These are phyloP conservation scores for Rosalia funebris DNA, from an alignment of 2,888 invertebrate species.

Conservation along the genomic window DNA sequence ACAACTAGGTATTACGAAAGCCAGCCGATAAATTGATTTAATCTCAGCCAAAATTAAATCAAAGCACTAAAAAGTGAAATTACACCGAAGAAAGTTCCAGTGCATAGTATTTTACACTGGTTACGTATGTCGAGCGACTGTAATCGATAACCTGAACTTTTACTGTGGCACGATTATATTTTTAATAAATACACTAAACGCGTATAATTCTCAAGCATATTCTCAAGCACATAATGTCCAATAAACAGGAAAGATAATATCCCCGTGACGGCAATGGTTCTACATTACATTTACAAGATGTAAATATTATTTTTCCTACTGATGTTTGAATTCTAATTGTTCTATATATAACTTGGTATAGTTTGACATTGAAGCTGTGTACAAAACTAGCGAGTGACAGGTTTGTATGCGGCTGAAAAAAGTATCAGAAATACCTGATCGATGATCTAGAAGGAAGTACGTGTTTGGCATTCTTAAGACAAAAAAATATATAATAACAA, in stretches of 20 bases:
- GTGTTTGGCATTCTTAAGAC: no score
- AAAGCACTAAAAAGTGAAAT: not conserved
- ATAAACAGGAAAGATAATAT: not conserved
- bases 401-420: not conserved
- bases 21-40: no score
- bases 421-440: not conserved
- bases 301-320: no score
- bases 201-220: not conserved
- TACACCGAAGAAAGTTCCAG: not conserved
- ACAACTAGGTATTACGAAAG: no score
- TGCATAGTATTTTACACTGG: not conserved
- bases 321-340: no score
- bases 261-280: no score
- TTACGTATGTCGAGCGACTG: not conserved
- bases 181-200: not conserved
- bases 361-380: not conserved
- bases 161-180: no score
- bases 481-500: no score
- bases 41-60: no score
- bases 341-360: not conserved
- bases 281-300: no score
- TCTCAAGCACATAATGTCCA: not conserved
- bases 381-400: not conserved
- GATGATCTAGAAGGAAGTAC: no score
- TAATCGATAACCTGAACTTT: not conserved